Evolutionary conservation across 1,140 invertebrate genomes (phyloP), one percentile per base, ranked within the genome.

Genomic region (Eurytemora carolleeae): DNA sequence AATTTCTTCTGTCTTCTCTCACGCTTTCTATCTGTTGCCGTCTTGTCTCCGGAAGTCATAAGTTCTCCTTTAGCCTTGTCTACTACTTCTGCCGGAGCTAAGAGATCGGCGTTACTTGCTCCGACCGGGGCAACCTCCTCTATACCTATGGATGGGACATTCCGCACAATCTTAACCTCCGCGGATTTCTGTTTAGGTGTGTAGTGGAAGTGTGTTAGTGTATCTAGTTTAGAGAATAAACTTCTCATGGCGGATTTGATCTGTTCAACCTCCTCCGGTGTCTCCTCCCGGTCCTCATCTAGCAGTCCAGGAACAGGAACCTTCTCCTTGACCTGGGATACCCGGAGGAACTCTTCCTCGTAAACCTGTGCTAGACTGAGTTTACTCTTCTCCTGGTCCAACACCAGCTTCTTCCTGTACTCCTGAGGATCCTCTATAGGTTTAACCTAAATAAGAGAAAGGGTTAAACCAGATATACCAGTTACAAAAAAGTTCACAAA

Each of bases 341-440:
- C n/a, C 2, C 57, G 18, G 17, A 62, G 55, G 57, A 56, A 62
- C 15, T 62, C 75, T 69, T 87, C 77, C 74, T 98, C 94, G 72
- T 98, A 98, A 61, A 98, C 84, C 75, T 98, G 80, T 1, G 90
- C 86, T 44, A 99, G 76, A 66, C 92, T 94, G 61, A 84, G 74
- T 74, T 97, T 96, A 66, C 90, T 94, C 69, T 98, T 98, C 69
- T 94, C 87, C 68, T 94, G 87, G 72, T 97, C 84, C 20, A 98
- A 71, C 0, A 90, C 79, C 44, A 95, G 75, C 67, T 86, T 80
- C 68, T 96, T 96, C 67, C 91, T 92, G 69, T 85, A 96, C 65
- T 89, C 83, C 55, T 84, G 74, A 19, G 86, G 81, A 56, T 87
- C 82, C 62, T 91, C 82, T 0, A 84, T 79, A 1, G 85, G 83